Conservation (phyloP, 1,140 invertebrate genomes). For the Monomorium pharaonis region DNA sequence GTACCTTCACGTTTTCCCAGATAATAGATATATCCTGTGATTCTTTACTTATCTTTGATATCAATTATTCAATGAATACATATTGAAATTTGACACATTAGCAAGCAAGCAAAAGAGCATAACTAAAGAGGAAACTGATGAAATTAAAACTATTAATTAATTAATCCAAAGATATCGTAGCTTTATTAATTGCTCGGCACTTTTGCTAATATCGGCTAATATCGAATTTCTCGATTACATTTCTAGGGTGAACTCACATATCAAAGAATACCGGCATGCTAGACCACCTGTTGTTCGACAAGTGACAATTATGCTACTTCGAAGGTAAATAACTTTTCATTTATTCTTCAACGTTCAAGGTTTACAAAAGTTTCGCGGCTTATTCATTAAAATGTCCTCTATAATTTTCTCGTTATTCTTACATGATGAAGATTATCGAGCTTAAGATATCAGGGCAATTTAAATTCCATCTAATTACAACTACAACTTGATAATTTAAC, state of each 20-base stretch:
- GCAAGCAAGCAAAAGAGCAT: background rate
- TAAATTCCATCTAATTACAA: background rate
- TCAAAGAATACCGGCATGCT: conserved; percentile 52
- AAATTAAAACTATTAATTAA: conserved; percentile 21
- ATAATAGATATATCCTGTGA: background rate
- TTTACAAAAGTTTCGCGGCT: background rate
- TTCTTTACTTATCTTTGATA: background rate
- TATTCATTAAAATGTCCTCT: background rate
- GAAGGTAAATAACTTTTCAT: background rate
- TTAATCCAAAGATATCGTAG: background rate
- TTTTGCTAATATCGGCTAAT: conserved; percentile 34
- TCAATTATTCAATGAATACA: background rate
- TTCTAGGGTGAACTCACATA: conserved; percentile 1
- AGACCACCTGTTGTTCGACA: conserved; percentile 66
- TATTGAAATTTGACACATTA: background rate
- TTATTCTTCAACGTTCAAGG: background rate
- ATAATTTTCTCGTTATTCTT: background rate
- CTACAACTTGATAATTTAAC: background rate
- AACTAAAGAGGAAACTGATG: background rate
- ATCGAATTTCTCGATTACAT: conserved; percentile 29
- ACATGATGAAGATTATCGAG: background rate
- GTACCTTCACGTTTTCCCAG: background rate
- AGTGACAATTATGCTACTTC: conserved; percentile 53
- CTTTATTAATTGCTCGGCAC: background rate
- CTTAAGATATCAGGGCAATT: background rate